Percentiles rank a stretch among this genome's conserved stretches.
These are phyloP conservation scores for Penaeus chinensis DNA, from an alignment of 1,140 invertebrate genomes.

Conservation along the genomic window DNA sequence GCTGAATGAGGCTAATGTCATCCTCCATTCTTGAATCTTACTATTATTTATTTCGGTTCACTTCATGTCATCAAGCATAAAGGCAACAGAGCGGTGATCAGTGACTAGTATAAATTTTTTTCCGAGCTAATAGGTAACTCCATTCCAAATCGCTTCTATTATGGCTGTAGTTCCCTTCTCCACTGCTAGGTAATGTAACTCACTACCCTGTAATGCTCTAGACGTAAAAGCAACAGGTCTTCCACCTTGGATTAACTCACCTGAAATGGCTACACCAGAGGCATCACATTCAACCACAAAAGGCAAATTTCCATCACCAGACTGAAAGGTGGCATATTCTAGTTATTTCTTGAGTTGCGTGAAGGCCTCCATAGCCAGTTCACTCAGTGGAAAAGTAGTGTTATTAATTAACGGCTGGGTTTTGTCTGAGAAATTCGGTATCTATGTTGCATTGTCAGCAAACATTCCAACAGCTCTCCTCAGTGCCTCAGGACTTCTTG, in stretches of 20 bases:
- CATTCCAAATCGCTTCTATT: slow-evolving; percentile 36
- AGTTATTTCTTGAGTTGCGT: slow-evolving; percentile 21
- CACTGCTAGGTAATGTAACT: slow-evolving; percentile 3
- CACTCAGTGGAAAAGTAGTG: slow-evolving; percentile 13
- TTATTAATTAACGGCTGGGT: no score
- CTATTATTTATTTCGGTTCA: slow-evolving; percentile 35
- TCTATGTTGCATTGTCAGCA: no score
- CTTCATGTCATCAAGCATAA: slow-evolving; percentile 33
- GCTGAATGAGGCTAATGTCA: slow-evolving; percentile 24
- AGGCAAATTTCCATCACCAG: slow-evolving; percentile 32
- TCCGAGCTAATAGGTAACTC: slow-evolving; percentile 12
- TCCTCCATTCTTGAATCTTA: slow-evolving; percentile 40
- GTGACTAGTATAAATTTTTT: slow-evolving; percentile 15
- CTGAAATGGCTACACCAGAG: slow-evolving; percentile 52
- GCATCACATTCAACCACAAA: slow-evolving; percentile 49
- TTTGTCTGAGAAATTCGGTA: no score
- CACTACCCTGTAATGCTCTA: slow-evolving; percentile 39
- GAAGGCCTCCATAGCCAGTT: slow-evolving; percentile 16
- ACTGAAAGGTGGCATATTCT: slow-evolving; percentile 27
- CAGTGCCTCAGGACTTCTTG: no score
- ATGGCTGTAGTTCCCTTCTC: slow-evolving; percentile 44
- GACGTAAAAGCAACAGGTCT: slow-evolving; percentile 55
- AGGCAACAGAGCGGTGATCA: slow-evolving; percentile 13
- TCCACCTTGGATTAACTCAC: slow-evolving; percentile 53
- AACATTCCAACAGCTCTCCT: no score